Evolutionary conservation across 2,888 invertebrate species (phyloP).

Genomic region (Lithophane semibrunnea): DNA sequence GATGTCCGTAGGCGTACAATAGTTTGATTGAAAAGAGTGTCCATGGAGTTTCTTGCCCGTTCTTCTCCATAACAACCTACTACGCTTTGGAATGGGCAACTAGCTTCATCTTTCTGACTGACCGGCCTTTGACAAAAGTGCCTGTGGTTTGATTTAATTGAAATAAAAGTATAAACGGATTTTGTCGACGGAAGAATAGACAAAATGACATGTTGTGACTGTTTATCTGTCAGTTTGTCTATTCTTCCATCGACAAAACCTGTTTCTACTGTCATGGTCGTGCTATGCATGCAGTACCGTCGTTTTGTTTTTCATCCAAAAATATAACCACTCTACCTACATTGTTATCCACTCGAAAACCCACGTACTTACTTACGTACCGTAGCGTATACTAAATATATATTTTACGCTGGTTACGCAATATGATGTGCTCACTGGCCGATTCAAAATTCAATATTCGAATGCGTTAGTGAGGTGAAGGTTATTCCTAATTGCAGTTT

Average conservation of each 20-base stretch:
- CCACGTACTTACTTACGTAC: neutral
- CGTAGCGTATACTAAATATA: slow-evolving; percentile 54
- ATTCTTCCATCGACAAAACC: no score
- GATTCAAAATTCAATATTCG: slow-evolving; percentile 63
- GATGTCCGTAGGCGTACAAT: neutral
- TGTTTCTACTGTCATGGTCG: no score
- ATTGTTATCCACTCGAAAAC: slow-evolving; percentile 4
- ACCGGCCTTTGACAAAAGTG: neutral
- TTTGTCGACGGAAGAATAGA: no score
- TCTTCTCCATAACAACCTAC: neutral
- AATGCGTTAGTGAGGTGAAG: slow-evolving; percentile 65
- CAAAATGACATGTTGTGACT: no score
- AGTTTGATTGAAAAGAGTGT: neutral
- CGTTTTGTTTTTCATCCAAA: slow-evolving; percentile 11
- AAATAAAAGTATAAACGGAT: neutral
- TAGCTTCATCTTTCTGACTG: neutral
- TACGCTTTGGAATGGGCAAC: neutral
- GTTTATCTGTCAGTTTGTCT: no score
- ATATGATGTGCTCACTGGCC: slow-evolving; percentile 65
- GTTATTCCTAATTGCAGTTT: slow-evolving; percentile 62
- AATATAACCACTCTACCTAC: slow-evolving; percentile 5
- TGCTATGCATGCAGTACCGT: neutral
- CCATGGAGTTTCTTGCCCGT: neutral
- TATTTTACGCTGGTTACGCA: slow-evolving; percentile 54
- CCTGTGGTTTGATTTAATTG: neutral